Conservation (phyloP, 64 coral and sea anemone species). For the Montipora cactus region DNA sequence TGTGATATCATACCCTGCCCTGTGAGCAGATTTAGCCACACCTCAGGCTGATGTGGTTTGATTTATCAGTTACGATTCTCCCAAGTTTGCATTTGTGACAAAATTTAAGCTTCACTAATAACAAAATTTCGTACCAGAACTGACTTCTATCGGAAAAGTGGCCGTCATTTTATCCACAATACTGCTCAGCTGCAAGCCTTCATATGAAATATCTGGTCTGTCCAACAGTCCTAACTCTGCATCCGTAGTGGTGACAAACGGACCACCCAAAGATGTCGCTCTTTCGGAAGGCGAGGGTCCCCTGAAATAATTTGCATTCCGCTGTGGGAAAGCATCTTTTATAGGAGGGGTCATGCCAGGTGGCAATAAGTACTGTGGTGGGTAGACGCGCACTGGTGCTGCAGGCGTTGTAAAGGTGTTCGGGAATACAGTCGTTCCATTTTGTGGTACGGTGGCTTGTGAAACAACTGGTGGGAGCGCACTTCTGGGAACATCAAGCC, state of each 20-base stretch:
- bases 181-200: slow-evolving; percentile 72
- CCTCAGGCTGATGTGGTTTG: too few relatives aligned
- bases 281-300: not conserved
- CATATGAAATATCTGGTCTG: slow-evolving; percentile 1
- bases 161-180: slow-evolving; percentile 85
- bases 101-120: too few relatives aligned
- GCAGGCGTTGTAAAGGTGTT: not conserved
- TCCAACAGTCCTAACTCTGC: slow-evolving; percentile 1
- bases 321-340: not conserved
- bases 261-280: slow-evolving; percentile 7
- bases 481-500: not conserved
- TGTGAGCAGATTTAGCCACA: too few relatives aligned
- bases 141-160: slow-evolving; percentile 73
- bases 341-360: slow-evolving; percentile 4
- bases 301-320: not conserved
- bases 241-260: slow-evolving; percentile 28
- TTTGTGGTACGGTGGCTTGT: not conserved
- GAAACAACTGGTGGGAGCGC: not conserved
- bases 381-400: not conserved
- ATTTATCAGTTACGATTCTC: too few relatives aligned
- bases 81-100: too few relatives aligned
- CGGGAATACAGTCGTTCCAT: not conserved
- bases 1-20: too few relatives aligned
- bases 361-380: slow-evolving; percentile 6
- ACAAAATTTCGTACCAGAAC: slow-evolving; percentile 48